Base-by-base conservation (phyloP, 2,113 vertebrate genomes). In the Grantiella picta region DNA sequence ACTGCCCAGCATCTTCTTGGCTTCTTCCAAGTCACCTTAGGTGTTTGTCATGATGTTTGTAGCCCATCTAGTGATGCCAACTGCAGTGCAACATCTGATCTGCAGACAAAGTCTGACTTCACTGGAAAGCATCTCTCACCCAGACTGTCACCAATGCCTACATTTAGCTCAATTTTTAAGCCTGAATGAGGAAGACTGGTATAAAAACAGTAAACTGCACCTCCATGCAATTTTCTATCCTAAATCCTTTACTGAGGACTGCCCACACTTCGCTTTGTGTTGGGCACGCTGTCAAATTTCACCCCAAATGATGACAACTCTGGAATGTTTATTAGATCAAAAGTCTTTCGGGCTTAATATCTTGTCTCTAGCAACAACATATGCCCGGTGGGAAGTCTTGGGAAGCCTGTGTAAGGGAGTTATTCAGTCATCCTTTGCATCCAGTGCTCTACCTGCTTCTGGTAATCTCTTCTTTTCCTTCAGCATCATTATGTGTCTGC, bases 271-370 rank as follows among this genome's bases (percentile, higher is more conserved):
- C 73, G 10, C 33, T 71, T 76, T 79, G 17, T 44, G 17, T 69
- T 61, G 25, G 54, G 63, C 45, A 72, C 0, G 2, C 10, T 65
- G 36, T 33, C 70, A 85, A 80, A 82, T 80, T 93, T 85, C 81
- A 75, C 31, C 57, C 61, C 23, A 69, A 72, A 75, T 33, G 31
- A 68, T 28, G 69, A 73, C 56, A 91, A 60, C 17, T 36, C 7
- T 11, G 5, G 57, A 87, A 53, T 25, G 29, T 19, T 15, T 59
- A 57, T 85, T 56, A 88, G 53, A 82, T 53, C 50, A 71, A 10
- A 94, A 90, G 63, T 85, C 88, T 53, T 82, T 65, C n/a, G 82
- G 70, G 40, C 25, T 91, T 94, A 93, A 53, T 82, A 72, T 70
- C 36, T 50, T 92, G 45, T 33, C 57, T 93, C 71, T 57, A 86